Base-by-base conservation (phyloP, 2,797 vertebrate species). In the Novumbra hubbsi region DNA sequence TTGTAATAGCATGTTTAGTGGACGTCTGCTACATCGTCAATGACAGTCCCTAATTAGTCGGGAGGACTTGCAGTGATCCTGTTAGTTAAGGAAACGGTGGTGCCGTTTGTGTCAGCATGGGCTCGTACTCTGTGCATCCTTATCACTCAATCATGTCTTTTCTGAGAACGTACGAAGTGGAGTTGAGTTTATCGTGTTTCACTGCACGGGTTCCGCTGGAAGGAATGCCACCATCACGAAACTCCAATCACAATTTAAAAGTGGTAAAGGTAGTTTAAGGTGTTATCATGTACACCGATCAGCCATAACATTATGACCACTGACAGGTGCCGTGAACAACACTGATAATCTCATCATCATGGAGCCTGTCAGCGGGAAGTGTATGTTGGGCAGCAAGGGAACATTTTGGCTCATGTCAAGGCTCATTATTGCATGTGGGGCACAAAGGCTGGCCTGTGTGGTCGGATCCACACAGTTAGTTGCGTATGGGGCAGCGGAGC, bases 21-120 rank as follows among this genome's bases (percentile, higher is more conserved):
- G 38, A 63, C 73, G 69, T 45, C 38, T 73, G 21, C 50, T 55
- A 71, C 57, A 71, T 38, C 34, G 27, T 70, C 19, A 52, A 49
- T 65, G 79, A 70, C 21, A 45, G 65, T 76, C 21, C 55, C 38
- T 65, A 55, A 70, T 64, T 24, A 71, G 19, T 71, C 38, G 14
- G 7, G 19, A 55, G 7, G 2, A 69, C 73, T 30, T n/a, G 1
- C 45, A 27, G 19, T 57, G 28, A 50, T 60, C 63, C 69, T 50
- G 38, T 63, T 27, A 55, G 28, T 63, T 27, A 55, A 62, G 65
- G 9, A 60, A 60, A 49, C 27, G 7, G 49, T 34, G 34, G 24
- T 4, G 24, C 27, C 14, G 5, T 45, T 27, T n/a, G n/a, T 45
- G 28, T 52, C 68, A 28, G 16, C 24, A 30, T 19, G 52, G 34